phyloP scores from a whole-genome alignment of 2,113 vertebrate species.

The Eonycteris spelaea region DNA sequence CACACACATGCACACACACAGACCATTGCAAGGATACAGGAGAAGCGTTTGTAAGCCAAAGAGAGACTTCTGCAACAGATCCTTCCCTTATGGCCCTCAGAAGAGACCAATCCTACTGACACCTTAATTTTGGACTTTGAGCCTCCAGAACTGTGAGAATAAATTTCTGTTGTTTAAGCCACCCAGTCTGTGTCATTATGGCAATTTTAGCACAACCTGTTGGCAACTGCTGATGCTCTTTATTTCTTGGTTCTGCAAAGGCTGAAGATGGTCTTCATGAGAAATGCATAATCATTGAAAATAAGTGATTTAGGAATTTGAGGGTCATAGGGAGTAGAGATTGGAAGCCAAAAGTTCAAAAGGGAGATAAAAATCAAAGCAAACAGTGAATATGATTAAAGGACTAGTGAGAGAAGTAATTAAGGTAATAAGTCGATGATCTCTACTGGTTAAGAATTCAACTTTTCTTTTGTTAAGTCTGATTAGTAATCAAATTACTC shows the following conservation, averaged over 20 bases:
- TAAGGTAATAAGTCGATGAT: conserved; percentile 29
- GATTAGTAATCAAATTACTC: conserved; percentile 41
- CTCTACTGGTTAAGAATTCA: conserved; percentile 10
- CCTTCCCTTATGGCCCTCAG: neutral
- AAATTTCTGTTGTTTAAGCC: neutral
- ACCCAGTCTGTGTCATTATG: neutral
- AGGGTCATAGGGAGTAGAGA: neutral
- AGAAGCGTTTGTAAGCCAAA: neutral
- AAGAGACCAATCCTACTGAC: neutral
- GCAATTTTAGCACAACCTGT: neutral
- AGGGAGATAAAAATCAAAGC: conserved; percentile 44
- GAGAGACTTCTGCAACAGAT: neutral
- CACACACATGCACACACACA: neutral
- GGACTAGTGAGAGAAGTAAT: conserved; percentile 26
- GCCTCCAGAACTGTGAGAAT: neutral
- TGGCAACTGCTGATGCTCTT: neutral
- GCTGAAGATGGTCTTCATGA: neutral
- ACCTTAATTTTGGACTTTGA: neutral
- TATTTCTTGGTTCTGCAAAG: neutral
- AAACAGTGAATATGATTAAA: conserved; percentile 24
- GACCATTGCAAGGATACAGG: neutral
- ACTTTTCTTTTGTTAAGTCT: conserved; percentile 30
- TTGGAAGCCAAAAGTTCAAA: conserved; percentile 37
- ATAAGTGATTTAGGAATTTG: neutral
- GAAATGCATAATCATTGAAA: neutral